Percentiles rank a stretch among this genome's conserved stretches.
These are phyloP conservation scores for Alloscopus bannaensis DNA, from an alignment of 2,888 invertebrate species.

Conservation along the genomic window DNA sequence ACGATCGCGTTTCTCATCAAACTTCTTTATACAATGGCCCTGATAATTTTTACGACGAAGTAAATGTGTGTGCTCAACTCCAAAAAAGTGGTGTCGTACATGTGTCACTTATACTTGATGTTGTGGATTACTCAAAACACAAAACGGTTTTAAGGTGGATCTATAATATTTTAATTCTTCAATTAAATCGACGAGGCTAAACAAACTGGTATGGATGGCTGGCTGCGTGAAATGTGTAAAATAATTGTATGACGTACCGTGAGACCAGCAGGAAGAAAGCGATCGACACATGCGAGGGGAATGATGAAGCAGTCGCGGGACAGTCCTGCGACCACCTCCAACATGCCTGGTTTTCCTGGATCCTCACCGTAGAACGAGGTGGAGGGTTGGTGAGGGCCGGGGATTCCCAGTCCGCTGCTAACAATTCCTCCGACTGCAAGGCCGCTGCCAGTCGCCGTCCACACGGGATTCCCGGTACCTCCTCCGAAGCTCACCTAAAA, in stretches of 20 bases:
- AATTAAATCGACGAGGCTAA: too few species aligned
- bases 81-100: too few species aligned
- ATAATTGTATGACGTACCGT: slow-evolving; percentile 84
- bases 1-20: too few species aligned
- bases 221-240: too few species aligned
- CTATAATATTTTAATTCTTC: too few species aligned
- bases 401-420: slow-evolving; percentile 56
- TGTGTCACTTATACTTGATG: too few species aligned
- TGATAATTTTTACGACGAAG: too few species aligned
- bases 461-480: slow-evolving; percentile 52
- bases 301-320: slow-evolving; percentile 95
- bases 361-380: slow-evolving; percentile 70
- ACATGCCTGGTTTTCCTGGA: slow-evolving; percentile 83
- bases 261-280: slow-evolving; percentile 92
- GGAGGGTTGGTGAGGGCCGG: slow-evolving; percentile 50
- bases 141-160: too few species aligned
- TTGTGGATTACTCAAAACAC: too few species aligned
- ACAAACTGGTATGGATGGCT: too few species aligned
- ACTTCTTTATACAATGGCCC: too few species aligned
- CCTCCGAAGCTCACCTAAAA: slow-evolving; percentile 69
- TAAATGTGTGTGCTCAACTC: too few species aligned
- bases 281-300: slow-evolving; percentile 90
- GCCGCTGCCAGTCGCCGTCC: slow-evolving; percentile 51
- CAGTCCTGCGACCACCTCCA: slow-evolving; percentile 81
- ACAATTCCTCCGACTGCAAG: slow-evolving; percentile 41